These are phyloP conservation scores for Episyrphus balteatus DNA, from an alignment of 1,140 invertebrate genomes.

Conservation along the genomic window DNA sequence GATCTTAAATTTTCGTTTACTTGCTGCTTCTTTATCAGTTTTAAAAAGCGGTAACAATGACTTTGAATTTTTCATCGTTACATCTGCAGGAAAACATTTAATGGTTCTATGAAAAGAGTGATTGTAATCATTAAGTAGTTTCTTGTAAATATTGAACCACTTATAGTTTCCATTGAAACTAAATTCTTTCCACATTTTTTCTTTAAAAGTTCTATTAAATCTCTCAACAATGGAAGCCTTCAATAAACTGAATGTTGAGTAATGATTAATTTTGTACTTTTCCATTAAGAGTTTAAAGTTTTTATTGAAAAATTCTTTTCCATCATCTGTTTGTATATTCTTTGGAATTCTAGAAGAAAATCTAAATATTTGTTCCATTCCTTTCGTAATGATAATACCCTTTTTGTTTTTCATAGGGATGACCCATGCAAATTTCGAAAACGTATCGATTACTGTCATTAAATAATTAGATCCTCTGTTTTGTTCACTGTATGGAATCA, in stretches of 20 bases:
- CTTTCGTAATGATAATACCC: slow-evolving; percentile 17
- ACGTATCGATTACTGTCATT: slow-evolving; percentile 39
- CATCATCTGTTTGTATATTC: too few species aligned
- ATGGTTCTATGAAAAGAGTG: too few species aligned
- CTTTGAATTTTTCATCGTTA: too few species aligned
- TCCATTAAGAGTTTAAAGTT: slow-evolving; percentile 22
- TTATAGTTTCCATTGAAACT: too few species aligned
- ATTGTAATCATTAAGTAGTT: too few species aligned
- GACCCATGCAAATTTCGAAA: slow-evolving; percentile 37
- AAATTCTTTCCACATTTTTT: too few species aligned
- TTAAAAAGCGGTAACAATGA: too few species aligned
- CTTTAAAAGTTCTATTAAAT: slow-evolving; percentile 18
- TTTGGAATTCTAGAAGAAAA: slow-evolving; percentile 17
- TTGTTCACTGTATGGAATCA: slow-evolving; percentile 20
- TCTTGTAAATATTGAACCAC: too few species aligned
- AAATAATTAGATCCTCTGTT: slow-evolving; percentile 39
- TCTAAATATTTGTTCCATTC: slow-evolving; percentile 16
- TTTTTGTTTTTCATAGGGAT: slow-evolving; percentile 39
- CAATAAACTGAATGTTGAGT: slow-evolving; percentile 28
- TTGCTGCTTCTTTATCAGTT: too few species aligned
- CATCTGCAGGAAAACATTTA: too few species aligned
- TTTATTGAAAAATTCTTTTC: slow-evolving; percentile 27
- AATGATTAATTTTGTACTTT: slow-evolving; percentile 34
- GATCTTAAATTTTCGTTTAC: too few species aligned
- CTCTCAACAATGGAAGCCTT: slow-evolving; percentile 28